phyloP scores from a whole-genome alignment of 2,113 vertebrate genomes.

The Arothron firmamentum region DNA sequence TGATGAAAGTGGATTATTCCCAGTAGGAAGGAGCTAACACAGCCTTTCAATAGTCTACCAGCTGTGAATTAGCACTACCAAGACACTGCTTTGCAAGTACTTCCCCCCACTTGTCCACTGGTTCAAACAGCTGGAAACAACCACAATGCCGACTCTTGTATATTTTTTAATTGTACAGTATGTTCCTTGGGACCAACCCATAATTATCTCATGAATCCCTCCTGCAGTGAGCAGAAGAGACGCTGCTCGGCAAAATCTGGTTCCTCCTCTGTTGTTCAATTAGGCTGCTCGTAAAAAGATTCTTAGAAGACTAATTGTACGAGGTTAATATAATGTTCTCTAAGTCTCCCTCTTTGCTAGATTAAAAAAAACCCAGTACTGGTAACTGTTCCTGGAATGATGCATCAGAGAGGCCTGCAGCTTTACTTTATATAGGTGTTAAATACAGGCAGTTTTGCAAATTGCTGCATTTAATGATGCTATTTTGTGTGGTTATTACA shows the following conservation, averaged over 20 bases:
- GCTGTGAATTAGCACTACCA: too few relatives aligned
- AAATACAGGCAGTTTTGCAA: slow-evolving; percentile 13
- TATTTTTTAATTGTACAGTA: slow-evolving; percentile 6
- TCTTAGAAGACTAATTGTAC: slow-evolving; percentile 24
- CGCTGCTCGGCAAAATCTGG: slow-evolving; percentile 10
- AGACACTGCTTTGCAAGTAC: slow-evolving; percentile 1
- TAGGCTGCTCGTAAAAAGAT: slow-evolving; percentile 32
- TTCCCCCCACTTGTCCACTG: slow-evolving; percentile 10
- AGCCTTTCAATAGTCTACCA: not conserved
- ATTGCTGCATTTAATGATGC: not conserved
- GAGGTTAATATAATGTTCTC: slow-evolving; percentile 18
- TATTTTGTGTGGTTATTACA: too few relatives aligned
- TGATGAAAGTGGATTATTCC: not conserved
- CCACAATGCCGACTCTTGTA: slow-evolving; percentile 12
- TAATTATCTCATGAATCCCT: slow-evolving; percentile 23
- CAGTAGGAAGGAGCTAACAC: not conserved
- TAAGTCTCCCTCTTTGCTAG: slow-evolving; percentile 2
- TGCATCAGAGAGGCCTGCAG: slow-evolving; percentile 39
- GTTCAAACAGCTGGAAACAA: slow-evolving; percentile 24
- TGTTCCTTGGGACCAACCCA: slow-evolving; percentile 4
- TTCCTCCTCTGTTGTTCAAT: slow-evolving; percentile 53
- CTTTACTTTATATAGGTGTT: slow-evolving; percentile 36
- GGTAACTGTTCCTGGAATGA: slow-evolving; percentile 34
- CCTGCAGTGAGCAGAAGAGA: slow-evolving; percentile 6
- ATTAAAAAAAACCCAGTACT: slow-evolving; percentile 13